Conservation (phyloP, 2,797 vertebrate species). For the Salmo trutta region DNA sequence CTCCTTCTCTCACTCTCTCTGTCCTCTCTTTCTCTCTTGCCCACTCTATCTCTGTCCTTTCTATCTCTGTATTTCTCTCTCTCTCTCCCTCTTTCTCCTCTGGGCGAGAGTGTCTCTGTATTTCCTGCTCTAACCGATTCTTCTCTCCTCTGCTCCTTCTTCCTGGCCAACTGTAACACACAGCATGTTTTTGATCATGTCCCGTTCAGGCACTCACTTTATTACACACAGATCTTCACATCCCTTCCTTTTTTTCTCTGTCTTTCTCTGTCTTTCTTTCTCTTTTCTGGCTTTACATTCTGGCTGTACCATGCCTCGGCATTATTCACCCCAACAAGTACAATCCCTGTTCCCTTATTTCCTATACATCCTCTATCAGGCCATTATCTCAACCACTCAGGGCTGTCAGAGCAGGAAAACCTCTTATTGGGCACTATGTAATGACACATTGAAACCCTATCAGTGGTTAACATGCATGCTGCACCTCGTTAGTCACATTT, state of each 20-base stretch:
- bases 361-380: not conserved
- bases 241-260: not conserved
- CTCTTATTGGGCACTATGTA: not conserved
- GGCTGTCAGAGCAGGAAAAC: constrained; percentile 40
- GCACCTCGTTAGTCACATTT: not conserved
- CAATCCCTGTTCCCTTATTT: constrained; percentile 9
- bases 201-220: constrained; percentile 16
- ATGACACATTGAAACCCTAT: constrained; percentile 6
- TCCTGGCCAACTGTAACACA: constrained; percentile 9
- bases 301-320: not conserved
- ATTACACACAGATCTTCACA: constrained; percentile 30
- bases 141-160: constrained; percentile 16
- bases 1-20: not conserved
- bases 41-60: not conserved
- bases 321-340: constrained; percentile 8
- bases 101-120: not conserved
- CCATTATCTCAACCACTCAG: constrained; percentile 47
- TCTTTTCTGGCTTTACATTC: not conserved
- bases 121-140: constrained; percentile 15
- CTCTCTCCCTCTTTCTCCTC: not conserved
- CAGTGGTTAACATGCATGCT: not conserved
- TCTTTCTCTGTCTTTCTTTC: constrained; percentile 1
- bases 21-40: not conserved
- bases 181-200: constrained; percentile 37
- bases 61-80: constrained; percentile 1